Conservation (phyloP, 2,888 invertebrate genomes). For the Hyalella azteca region DNA sequence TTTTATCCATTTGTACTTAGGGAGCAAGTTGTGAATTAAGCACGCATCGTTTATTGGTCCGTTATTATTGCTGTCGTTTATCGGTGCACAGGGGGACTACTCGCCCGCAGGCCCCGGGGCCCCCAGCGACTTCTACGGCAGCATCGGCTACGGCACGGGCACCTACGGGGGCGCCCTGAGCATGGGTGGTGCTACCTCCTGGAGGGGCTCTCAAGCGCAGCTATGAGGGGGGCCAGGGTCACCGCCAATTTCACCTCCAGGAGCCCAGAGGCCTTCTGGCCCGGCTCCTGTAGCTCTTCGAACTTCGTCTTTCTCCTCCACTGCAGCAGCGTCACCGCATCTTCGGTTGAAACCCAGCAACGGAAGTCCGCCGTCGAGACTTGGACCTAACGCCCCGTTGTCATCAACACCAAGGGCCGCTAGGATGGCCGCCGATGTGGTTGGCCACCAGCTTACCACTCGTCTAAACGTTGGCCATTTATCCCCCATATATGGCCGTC, state of each 20-base stretch:
- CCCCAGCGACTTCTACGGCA: conserved; percentile 62
- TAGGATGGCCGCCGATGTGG: conserved; percentile 5
- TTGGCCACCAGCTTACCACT: conserved; percentile 3
- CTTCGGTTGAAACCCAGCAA: not conserved
- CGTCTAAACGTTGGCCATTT: not conserved
- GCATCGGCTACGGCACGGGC: conserved; percentile 63
- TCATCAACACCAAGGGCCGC: not conserved
- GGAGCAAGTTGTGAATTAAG: no score
- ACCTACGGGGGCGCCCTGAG: conserved; percentile 60
- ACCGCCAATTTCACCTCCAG: conserved; percentile 51
- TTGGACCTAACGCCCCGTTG: not conserved
- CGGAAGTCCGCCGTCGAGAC: not conserved
- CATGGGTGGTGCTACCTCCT: conserved; percentile 65
- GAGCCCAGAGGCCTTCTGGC: conserved; percentile 32
- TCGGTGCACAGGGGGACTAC: conserved; percentile 51
- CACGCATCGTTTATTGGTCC: no score
- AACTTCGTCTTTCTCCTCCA: conserved; percentile 26
- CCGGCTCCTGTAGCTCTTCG: conserved; percentile 24
- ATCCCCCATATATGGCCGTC: conserved; percentile 15
- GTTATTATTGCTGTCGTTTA: not conserved
- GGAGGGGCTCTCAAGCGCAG: conserved; percentile 68
- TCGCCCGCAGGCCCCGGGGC: conserved; percentile 55
- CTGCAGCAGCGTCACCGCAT: not conserved
- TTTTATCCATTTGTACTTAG: no score
- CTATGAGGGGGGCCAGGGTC: conserved; percentile 59